phyloP scores from a whole-genome alignment of 2,113 vertebrate species.

The Delphinus delphis region DNA sequence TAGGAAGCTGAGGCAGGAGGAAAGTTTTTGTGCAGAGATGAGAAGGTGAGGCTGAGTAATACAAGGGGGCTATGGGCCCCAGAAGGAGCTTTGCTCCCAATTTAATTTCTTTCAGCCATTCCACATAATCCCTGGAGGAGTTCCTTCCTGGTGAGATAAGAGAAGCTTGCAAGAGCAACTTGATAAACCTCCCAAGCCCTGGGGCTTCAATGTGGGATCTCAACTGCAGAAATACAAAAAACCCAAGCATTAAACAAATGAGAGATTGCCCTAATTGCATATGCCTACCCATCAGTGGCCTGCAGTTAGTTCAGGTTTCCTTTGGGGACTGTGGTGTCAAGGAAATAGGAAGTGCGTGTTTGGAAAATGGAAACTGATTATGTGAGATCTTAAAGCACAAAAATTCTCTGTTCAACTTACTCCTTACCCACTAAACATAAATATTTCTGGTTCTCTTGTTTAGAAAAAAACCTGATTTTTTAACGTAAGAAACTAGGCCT shows the following conservation, averaged over 20 bases:
- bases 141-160: not conserved
- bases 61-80: not conserved
- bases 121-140: not conserved
- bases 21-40: not conserved
- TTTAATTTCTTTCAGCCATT: not conserved
- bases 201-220: not conserved
- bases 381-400: not conserved
- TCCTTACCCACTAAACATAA: not conserved
- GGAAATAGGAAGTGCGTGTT: not conserved
- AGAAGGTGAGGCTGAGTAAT: not conserved
- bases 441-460: not conserved
- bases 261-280: not conserved
- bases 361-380: slow-evolving; percentile 6
- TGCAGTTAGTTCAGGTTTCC: not conserved
- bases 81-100: not conserved
- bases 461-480: not conserved
- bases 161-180: not conserved
- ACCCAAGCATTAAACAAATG: not conserved
- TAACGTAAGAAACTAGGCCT: not conserved
- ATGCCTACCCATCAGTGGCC: not conserved
- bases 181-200: not conserved
- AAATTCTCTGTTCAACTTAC: not conserved
- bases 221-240: not conserved
- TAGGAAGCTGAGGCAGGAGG: not conserved
- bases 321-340: not conserved